These are phyloP conservation scores for Stichodactyla mertensii DNA, from an alignment of 64 coral and sea anemone species.

Conservation along the genomic window DNA sequence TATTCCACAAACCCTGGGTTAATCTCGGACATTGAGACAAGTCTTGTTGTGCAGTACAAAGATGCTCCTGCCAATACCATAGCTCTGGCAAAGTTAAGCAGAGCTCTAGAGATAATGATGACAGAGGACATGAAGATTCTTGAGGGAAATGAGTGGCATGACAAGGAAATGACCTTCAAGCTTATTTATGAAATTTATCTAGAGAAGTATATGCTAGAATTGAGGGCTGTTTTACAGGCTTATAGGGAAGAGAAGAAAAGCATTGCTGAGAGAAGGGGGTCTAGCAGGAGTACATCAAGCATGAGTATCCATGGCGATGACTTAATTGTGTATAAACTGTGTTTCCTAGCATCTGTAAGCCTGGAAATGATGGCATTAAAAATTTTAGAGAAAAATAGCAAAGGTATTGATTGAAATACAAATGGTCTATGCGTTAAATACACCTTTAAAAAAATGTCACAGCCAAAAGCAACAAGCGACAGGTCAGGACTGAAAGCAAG, in stretches of 20 bases:
- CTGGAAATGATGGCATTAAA: conserved; percentile 45
- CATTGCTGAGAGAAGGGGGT: conserved; percentile 29
- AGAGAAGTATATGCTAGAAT: conserved; percentile 52
- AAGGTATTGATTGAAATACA: not conserved
- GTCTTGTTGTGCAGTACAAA: conserved; percentile 17
- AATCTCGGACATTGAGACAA: conserved; percentile 45
- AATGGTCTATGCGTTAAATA: too few species aligned
- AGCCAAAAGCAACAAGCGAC: too few species aligned
- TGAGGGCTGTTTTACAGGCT: conserved; percentile 51
- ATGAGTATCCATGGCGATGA: conserved; percentile 65
- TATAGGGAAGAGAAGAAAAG: conserved; percentile 36
- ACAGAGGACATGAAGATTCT: conserved; percentile 62
- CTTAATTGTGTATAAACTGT: conserved; percentile 52
- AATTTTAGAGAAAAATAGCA: conserved; percentile 44
- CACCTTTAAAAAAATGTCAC: too few species aligned
- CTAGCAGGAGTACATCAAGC: conserved; percentile 35
- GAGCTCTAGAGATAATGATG: conserved; percentile 76
- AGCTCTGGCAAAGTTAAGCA: conserved; percentile 66
- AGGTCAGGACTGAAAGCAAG: too few species aligned
- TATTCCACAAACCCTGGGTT: conserved; percentile 29
- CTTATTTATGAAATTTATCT: conserved; percentile 61
- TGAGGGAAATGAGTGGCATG: conserved; percentile 34
- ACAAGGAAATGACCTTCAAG: conserved; percentile 53
- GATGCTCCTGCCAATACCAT: conserved; percentile 55
- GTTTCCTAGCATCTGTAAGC: conserved; percentile 47